A percentile compares a stretch with the other conserved stretches of the same genome.
These are phyloP conservation scores for Steinernema feltiae DNA, from an alignment of 1,140 invertebrate genomes.

Conservation along the genomic window DNA sequence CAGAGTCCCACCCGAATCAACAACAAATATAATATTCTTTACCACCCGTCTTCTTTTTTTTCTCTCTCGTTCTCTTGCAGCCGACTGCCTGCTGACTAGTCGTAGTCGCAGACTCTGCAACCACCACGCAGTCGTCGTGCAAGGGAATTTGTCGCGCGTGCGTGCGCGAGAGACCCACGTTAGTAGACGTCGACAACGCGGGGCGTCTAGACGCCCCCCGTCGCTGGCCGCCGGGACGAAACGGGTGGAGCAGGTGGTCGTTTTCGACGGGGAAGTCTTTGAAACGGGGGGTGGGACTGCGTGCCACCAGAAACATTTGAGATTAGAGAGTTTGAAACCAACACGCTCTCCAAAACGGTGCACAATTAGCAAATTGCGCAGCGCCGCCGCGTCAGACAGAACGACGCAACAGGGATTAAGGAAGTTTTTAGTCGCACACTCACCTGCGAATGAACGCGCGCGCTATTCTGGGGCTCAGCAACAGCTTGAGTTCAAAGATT, in stretches of 20 bases:
- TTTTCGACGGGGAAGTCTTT: neutral
- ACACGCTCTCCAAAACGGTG: too few species aligned
- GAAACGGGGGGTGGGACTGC: neutral
- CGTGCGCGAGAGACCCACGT: neutral
- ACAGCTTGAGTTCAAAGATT: too few species aligned
- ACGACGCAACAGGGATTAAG: too few species aligned
- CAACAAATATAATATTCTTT: constrained; percentile 10
- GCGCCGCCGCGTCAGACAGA: too few species aligned
- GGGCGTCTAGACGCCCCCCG: neutral
- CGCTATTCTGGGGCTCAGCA: too few species aligned
- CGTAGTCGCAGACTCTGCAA: neutral
- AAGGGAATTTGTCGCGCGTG: too few species aligned
- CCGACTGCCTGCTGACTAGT: neutral
- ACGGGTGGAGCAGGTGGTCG: neutral
- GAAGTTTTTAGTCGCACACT: too few species aligned
- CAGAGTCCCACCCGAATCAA: neutral
- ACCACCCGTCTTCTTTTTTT: neutral
- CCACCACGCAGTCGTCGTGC: too few species aligned
- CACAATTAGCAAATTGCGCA: too few species aligned
- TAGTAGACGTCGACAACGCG: neutral
- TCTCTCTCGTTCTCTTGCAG: neutral
- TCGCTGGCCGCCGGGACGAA: neutral
- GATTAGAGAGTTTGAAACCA: too few species aligned
- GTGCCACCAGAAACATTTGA: neutral
- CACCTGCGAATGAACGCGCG: too few species aligned